phyloP scores from a whole-genome alignment of 1,140 invertebrate genomes.

The Drosophila yakuba region DNA sequence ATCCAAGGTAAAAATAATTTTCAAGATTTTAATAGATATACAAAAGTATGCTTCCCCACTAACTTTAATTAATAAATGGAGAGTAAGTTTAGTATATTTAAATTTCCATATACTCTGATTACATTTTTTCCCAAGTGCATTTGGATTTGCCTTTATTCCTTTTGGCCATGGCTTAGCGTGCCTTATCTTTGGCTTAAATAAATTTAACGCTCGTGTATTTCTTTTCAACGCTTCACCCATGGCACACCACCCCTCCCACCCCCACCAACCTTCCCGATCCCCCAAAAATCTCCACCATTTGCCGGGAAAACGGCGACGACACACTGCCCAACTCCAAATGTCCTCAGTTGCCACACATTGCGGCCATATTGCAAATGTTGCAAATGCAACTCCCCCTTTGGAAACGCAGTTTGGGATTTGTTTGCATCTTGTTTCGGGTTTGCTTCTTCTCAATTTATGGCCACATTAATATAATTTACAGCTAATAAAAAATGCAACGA shows the following conservation, averaged over 20 bases:
- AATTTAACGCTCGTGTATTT: constrained; percentile 83
- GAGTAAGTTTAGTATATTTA: too few relatives aligned
- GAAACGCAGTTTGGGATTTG: constrained; percentile 48
- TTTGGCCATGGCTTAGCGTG: constrained; percentile 34
- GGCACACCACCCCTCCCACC: constrained; percentile 6
- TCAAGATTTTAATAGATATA: too few relatives aligned
- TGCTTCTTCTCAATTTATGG: constrained; percentile 73
- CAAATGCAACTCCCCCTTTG: constrained; percentile 3
- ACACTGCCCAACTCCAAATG: constrained; percentile 81
- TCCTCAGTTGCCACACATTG: constrained; percentile 65
- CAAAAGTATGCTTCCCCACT: too few relatives aligned
- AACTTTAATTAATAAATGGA: too few relatives aligned
- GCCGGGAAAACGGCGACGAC: constrained; percentile 53
- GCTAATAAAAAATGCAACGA: constrained; percentile 79
- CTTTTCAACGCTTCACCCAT: constrained; percentile 73
- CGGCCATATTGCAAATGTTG: constrained; percentile 34
- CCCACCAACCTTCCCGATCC: not conserved
- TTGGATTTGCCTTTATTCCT: constrained; percentile 12
- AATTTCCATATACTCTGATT: too few relatives aligned
- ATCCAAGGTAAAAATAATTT: too few relatives aligned
- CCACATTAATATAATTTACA: constrained; percentile 83
- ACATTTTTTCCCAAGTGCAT: constrained; percentile 1
- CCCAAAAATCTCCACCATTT: constrained; percentile 5
- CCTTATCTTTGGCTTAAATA: constrained; percentile 81
- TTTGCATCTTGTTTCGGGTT: constrained; percentile 61